Conservation (phyloP, 2,888 invertebrate species). For the Sphecodes monilicornis region DNA sequence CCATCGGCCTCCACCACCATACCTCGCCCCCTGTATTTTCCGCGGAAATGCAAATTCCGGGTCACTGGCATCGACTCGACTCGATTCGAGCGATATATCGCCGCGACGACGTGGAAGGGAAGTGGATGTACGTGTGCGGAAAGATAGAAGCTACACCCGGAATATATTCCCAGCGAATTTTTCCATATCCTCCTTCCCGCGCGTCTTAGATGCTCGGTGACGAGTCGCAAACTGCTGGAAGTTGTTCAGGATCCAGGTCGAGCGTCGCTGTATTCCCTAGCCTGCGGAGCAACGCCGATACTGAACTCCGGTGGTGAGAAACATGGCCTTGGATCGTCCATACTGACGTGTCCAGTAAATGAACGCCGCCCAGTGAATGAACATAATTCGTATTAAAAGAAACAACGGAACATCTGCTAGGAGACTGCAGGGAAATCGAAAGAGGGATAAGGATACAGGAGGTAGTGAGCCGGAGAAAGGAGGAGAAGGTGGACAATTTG, state of each 20-base stretch:
- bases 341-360: background rate
- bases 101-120: conserved; percentile 63
- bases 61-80: conserved; percentile 71
- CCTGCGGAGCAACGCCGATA: background rate
- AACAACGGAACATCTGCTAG: too few relatives aligned
- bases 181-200: conserved; percentile 51
- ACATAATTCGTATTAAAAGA: too few relatives aligned
- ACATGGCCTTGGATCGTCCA: background rate
- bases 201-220: conserved; percentile 43
- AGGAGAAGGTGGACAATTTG: too few relatives aligned
- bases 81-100: conserved; percentile 73
- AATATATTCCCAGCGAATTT: conserved; percentile 65
- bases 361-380: too few relatives aligned
- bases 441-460: too few relatives aligned
- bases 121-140: conserved; percentile 67
- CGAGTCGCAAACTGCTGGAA: conserved; percentile 30
- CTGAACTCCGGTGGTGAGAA: background rate
- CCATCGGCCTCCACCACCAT: conserved; percentile 26
- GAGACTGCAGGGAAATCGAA: too few relatives aligned
- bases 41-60: conserved; percentile 75
- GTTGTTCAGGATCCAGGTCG: background rate
- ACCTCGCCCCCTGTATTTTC: conserved; percentile 62
- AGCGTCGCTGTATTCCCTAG: background rate
- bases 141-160: conserved; percentile 61
- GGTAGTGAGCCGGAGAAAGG: too few relatives aligned